Evolutionary conservation across 2,797 vertebrate species (phyloP).

Genomic region (Scleropages formosus): DNA sequence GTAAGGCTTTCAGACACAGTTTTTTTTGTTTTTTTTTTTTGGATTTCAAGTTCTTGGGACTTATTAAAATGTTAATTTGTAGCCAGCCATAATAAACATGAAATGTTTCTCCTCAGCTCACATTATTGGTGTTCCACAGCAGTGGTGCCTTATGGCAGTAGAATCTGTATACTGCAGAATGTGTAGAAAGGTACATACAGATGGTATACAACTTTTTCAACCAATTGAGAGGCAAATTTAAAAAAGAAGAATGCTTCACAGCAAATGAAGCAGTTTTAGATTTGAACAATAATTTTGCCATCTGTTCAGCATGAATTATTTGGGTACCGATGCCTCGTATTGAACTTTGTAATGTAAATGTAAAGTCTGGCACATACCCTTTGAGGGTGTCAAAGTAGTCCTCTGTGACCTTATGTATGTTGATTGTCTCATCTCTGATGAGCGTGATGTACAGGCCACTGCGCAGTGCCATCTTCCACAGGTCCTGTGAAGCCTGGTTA

Average conservation of each 20-base stretch:
- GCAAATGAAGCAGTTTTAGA: too few relatives aligned
- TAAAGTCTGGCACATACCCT: slow-evolving; percentile 68
- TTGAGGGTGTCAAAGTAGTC: slow-evolving; percentile 81
- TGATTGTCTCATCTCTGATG: slow-evolving; percentile 78
- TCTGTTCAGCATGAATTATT: too few relatives aligned
- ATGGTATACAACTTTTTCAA: too few relatives aligned
- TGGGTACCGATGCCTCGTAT: too few relatives aligned
- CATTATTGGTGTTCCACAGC: background rate
- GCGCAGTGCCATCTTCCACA: slow-evolving; percentile 86
- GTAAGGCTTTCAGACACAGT: background rate
- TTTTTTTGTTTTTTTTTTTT: too few relatives aligned
- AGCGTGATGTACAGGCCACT: slow-evolving; percentile 78
- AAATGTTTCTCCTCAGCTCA: background rate
- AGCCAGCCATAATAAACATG: background rate
- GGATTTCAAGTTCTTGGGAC: background rate
- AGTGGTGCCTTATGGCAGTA: background rate
- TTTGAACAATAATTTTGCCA: too few relatives aligned
- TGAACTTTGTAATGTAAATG: background rate
- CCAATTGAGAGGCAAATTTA: too few relatives aligned
- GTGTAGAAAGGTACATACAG: background rate
- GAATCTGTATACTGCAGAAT: background rate
- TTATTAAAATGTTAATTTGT: background rate
- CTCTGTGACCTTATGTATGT: slow-evolving; percentile 85
- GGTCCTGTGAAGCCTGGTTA: slow-evolving; percentile 70
- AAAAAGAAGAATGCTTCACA: too few relatives aligned